Conservation (phyloP, 2,797 vertebrate species). For the Holocentrus rufus region DNA sequence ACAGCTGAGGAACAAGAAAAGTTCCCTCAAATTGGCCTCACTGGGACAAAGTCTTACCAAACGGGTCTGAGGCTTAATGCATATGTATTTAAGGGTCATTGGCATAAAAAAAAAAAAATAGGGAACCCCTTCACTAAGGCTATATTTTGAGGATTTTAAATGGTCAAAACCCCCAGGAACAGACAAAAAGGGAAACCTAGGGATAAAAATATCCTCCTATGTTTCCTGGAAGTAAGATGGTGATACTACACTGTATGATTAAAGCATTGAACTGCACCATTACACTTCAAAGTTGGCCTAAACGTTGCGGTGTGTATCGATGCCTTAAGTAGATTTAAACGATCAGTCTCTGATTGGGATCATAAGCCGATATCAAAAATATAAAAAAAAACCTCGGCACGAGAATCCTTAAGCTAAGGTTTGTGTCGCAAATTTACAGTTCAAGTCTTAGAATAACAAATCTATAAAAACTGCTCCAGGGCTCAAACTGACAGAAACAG, state of each 20-base stretch:
- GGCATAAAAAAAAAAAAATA: slow-evolving; percentile 7
- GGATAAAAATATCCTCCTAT: slow-evolving; percentile 35
- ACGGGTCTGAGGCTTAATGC: slow-evolving; percentile 9
- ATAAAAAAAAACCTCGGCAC: slow-evolving; percentile 12
- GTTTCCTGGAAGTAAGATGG: slow-evolving; percentile 48
- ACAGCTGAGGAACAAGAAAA: neutral
- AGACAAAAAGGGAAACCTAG: slow-evolving; percentile 22
- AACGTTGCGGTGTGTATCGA: slow-evolving; percentile 26
- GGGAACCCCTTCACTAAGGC: neutral
- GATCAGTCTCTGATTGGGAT: slow-evolving; percentile 49
- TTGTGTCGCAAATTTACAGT: slow-evolving; percentile 36
- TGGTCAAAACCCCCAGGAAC: neutral
- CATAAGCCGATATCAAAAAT: slow-evolving; percentile 11
- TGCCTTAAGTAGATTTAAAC: slow-evolving; percentile 46
- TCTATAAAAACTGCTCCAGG: slow-evolving; percentile 58
- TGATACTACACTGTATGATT: slow-evolving; percentile 39
- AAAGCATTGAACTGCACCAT: slow-evolving; percentile 45
- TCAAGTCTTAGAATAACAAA: slow-evolving; percentile 63
- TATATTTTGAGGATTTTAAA: neutral
- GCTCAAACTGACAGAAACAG: slow-evolving; percentile 56
- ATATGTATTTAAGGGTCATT: neutral
- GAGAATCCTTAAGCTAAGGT: slow-evolving; percentile 5
- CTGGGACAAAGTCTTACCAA: slow-evolving; percentile 2
- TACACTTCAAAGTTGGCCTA: slow-evolving; percentile 32
- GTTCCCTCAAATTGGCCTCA: slow-evolving; percentile 20